Conservation (phyloP, 2,888 invertebrate species). For the Lapara coniferarum region DNA sequence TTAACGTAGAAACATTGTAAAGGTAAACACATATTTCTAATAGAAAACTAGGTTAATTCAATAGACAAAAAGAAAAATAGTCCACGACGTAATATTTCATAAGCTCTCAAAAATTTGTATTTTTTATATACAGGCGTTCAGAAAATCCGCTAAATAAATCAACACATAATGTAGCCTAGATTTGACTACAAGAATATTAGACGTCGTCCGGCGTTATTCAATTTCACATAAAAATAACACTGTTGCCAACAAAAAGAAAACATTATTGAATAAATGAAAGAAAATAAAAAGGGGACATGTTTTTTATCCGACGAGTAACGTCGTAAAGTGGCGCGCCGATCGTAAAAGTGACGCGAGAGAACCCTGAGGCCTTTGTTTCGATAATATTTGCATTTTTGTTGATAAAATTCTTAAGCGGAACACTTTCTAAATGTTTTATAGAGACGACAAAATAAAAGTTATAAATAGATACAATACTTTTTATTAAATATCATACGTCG, state of each 20-base stretch:
- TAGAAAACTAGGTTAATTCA: background rate
- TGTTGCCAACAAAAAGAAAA: slow-evolving; percentile 28
- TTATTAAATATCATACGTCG: too few species aligned
- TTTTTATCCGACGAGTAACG: slow-evolving; percentile 26
- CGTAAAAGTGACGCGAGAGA: slow-evolving; percentile 26
- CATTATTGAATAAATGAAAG: slow-evolving; percentile 31
- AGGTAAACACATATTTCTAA: too few species aligned
- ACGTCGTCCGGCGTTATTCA: slow-evolving; percentile 20
- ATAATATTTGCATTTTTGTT: slow-evolving; percentile 15
- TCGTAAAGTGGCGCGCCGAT: slow-evolving; percentile 28
- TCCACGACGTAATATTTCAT: background rate
- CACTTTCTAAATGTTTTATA: background rate
- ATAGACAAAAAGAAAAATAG: background rate
- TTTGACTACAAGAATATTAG: background rate
- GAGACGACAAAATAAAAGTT: background rate
- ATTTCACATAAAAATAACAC: slow-evolving; percentile 30
- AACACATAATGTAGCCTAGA: slow-evolving; percentile 13
- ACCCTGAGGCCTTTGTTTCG: slow-evolving; percentile 29
- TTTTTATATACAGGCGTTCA: background rate
- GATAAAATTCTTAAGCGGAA: background rate
- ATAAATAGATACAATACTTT: background rate
- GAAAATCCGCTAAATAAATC: slow-evolving; percentile 23
- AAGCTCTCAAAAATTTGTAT: background rate
- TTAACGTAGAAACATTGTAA: too few species aligned
- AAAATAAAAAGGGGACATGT: slow-evolving; percentile 30